A percentile compares a stretch with the other conserved stretches of the same genome.
Evolutionary conservation across 2,113 vertebrate genomes (phyloP).

Genomic region (Carollia perspicillata): DNA sequence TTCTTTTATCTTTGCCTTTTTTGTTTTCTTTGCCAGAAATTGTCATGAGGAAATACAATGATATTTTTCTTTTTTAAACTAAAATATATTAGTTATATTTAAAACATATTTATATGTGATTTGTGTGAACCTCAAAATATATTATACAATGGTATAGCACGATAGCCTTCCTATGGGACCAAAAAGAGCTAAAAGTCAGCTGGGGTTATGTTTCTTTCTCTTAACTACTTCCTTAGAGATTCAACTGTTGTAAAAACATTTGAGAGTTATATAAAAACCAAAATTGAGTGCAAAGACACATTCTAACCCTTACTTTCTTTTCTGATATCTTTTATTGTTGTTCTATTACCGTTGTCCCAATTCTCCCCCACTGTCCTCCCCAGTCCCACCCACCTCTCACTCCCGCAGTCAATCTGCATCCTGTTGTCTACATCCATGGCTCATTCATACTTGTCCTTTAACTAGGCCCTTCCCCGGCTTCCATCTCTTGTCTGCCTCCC

Average conservation of each 20-base stretch:
- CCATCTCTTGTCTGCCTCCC: too few relatives aligned
- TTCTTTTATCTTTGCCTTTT: background rate
- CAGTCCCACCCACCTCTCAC: too few relatives aligned
- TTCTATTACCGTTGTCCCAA: too few relatives aligned
- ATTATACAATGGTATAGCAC: background rate
- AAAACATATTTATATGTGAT: background rate
- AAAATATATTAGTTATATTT: background rate
- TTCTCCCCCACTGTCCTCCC: too few relatives aligned
- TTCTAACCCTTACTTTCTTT: background rate
- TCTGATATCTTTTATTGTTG: too few relatives aligned
- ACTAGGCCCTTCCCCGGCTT: too few relatives aligned
- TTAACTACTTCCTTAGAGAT: conserved; percentile 7
- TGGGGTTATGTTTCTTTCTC: background rate
- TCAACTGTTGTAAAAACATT: background rate
- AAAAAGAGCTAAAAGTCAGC: background rate
- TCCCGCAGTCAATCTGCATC: too few relatives aligned
- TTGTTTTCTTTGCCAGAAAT: background rate
- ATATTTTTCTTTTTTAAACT: background rate
- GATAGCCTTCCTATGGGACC: background rate
- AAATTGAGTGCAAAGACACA: conserved; percentile 39
- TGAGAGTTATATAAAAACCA: conserved; percentile 51
- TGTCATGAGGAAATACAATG: background rate
- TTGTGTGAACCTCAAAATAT: background rate
- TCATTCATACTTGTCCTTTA: too few relatives aligned
- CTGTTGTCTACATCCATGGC: too few relatives aligned